Evolutionary conservation across 1,140 invertebrate species (phyloP).

Genomic region (Drosophila melanica): DNA sequence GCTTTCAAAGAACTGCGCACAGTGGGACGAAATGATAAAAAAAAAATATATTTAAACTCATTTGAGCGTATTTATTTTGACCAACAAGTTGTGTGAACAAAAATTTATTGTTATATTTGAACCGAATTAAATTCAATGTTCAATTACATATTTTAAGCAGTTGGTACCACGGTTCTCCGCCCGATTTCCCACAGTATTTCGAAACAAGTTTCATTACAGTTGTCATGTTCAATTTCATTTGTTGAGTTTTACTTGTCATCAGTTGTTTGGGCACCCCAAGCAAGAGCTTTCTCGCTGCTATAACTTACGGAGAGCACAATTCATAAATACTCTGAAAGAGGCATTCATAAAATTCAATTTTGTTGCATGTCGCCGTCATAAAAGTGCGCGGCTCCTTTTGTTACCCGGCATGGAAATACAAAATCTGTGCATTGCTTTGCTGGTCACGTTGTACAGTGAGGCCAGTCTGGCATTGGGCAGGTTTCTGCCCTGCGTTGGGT

Average conservation of each 20-base stretch:
- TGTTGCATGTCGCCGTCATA: conserved; percentile 78
- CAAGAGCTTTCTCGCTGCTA: conserved; percentile 42
- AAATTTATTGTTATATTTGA: too few relatives aligned
- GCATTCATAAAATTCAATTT: conserved; percentile 83
- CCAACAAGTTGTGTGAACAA: too few relatives aligned
- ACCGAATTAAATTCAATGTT: too few relatives aligned
- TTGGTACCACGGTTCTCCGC: conserved; percentile 44
- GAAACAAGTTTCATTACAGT: conserved; percentile 72
- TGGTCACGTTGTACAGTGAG: conserved; percentile 61
- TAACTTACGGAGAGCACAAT: conserved; percentile 69
- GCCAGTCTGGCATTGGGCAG: conserved; percentile 29
- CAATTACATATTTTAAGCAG: too few relatives aligned
- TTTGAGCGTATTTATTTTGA: too few relatives aligned
- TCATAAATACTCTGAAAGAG: conserved; percentile 66
- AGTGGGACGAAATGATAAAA: conserved; percentile 29
- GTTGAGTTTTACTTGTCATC: conserved; percentile 63
- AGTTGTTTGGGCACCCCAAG: conserved; percentile 36
- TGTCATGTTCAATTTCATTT: conserved; percentile 78
- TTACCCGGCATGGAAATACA: conserved; percentile 59
- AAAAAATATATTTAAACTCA: background rate
- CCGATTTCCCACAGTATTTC: conserved; percentile 28
- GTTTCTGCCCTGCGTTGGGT: conserved; percentile 15
- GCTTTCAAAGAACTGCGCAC: conserved; percentile 29
- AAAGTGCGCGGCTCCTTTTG: conserved; percentile 75
- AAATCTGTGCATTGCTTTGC: conserved; percentile 79